phyloP scores from a whole-genome alignment of 1,140 invertebrate species.

The Aphaenogaster rudis region DNA sequence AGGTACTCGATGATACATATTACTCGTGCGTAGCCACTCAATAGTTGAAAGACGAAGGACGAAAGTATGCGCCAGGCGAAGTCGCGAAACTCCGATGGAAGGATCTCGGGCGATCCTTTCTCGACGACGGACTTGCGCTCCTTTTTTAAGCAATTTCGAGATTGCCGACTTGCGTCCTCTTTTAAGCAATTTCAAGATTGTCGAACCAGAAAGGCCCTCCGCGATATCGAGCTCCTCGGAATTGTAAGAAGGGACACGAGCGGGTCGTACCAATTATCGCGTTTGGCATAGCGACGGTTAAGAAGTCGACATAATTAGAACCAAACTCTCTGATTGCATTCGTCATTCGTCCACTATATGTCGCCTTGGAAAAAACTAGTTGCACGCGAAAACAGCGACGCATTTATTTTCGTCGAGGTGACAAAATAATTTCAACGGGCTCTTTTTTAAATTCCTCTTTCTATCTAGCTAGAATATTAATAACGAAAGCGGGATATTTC shows the following conservation, averaged over 20 bases:
- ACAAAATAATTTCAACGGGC: slow-evolving; percentile 26
- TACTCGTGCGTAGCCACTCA: slow-evolving; percentile 46
- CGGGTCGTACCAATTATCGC: background rate
- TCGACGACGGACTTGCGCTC: background rate
- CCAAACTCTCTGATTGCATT: background rate
- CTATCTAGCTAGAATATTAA: background rate
- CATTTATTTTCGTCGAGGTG: background rate
- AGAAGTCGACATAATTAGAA: slow-evolving; percentile 37
- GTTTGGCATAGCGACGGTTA: background rate
- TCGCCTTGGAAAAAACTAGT: background rate
- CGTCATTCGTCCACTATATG: slow-evolving; percentile 26
- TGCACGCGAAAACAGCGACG: background rate
- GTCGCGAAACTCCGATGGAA: background rate
- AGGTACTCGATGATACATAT: slow-evolving; percentile 34
- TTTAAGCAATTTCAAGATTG: background rate
- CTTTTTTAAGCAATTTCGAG: slow-evolving; percentile 9
- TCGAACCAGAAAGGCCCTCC: background rate
- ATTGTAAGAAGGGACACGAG: background rate
- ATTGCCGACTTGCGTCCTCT: background rate
- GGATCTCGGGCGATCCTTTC: background rate
- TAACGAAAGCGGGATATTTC: slow-evolving; percentile 17
- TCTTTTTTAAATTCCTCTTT: background rate
- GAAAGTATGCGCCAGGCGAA: slow-evolving; percentile 40
- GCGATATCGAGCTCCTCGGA: background rate
- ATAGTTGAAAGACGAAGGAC: slow-evolving; percentile 54